Evolutionary conservation across 2,113 vertebrate genomes (phyloP), one percentile per base, ranked within the genome.

Genomic region (Falcunculus frontatus): DNA sequence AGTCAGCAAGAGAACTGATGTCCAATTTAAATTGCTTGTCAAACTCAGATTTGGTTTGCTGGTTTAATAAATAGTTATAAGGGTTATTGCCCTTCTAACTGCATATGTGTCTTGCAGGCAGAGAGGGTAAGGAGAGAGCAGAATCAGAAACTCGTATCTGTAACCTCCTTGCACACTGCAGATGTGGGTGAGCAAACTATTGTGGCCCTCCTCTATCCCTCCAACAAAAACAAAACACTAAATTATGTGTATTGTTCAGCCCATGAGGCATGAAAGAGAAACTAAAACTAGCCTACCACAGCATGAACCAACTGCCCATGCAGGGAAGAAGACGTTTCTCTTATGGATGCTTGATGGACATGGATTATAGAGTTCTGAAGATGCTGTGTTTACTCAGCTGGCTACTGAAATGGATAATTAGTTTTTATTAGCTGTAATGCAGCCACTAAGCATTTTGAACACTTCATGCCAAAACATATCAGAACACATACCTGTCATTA

Each of bases 321-420:
- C 16, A 22, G 6, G 46, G 22, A 72, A 96, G 50, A 52, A 39
- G 87, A 50, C 22, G 46, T 64, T 94, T 90, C 42, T 94, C 32
- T 67, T 79, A 69, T 1, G 17, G 41, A 76, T 42, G 82, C 37
- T 82, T 53, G 67, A 49, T 55, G 59, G 79, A 76, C 89, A 27
- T 4, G 46, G 35, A 84, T 35, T 94, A 33, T 6, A 47, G 57
- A 95, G 79, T 81, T 72, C 69, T 90, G 65, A 95, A 96, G 94
- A 95, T 4, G 62, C 18, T 39, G 26, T 94, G 89, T 91, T 95
- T 90, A 91, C 86, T 84, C 33, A 87, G 91, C 49, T 90, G n/a
- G 87, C 79, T 87, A 85, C 73, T 80, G 83, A 96, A 95, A 93
- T 50, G 77, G 60, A 78, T 89, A 96, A 96, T 93, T 93, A 92